A percentile compares a stretch with the other conserved stretches of the same genome.
Conservation (phyloP, 2,113 vertebrate genomes). For the Crocuta crocuta region DNA sequence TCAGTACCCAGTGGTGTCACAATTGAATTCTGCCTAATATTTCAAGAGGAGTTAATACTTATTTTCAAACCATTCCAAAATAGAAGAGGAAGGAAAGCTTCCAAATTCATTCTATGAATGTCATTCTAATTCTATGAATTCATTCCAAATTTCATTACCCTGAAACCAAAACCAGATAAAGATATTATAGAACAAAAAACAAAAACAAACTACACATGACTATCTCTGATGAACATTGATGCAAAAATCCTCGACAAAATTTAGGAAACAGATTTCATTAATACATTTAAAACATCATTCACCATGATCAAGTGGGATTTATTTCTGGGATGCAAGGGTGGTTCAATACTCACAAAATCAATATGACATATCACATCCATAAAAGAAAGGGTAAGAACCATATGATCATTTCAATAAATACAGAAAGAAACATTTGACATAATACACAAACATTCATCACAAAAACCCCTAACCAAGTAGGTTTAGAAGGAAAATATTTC, state of each 20-base stretch:
- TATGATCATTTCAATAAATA: not conserved
- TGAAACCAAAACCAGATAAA: not conserved
- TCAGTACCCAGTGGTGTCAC: not conserved
- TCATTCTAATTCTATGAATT: too few species aligned
- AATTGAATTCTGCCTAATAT: not conserved
- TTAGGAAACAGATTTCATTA: not conserved
- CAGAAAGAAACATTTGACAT: not conserved
- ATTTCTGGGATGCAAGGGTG: not conserved
- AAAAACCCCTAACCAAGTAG: not conserved
- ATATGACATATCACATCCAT: not conserved
- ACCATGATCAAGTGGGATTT: not conserved
- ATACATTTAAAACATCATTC: not conserved
- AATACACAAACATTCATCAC: not conserved
- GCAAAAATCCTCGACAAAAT: not conserved
- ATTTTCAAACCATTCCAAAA: not conserved
- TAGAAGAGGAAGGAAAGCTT: not conserved
- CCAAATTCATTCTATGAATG: not conserved
- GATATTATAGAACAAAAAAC: not conserved
- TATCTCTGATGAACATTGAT: not conserved
- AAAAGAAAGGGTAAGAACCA: not conserved
- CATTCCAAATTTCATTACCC: too few species aligned
- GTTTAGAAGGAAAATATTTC: not conserved
- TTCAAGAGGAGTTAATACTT: not conserved
- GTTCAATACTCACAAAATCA: not conserved
- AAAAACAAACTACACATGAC: too few species aligned